Base-by-base conservation (phyloP, 2,888 invertebrate genomes). In the Agonum fuliginosum region DNA sequence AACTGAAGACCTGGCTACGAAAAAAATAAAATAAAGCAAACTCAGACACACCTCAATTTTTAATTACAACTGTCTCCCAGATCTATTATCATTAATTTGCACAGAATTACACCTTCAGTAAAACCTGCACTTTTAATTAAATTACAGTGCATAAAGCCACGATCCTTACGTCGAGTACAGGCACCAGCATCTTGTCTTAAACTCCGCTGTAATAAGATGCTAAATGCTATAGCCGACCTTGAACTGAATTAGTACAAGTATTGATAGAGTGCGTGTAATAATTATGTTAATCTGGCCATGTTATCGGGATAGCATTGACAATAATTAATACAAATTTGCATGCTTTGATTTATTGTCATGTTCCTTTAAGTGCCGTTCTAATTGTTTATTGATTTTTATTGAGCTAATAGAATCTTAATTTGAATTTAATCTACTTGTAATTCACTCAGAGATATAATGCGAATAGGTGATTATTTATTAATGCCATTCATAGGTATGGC, bases 311-410 rank as follows among this genome's bases (percentile, higher is more conserved):
- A 70, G 22, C 70, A 70, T 70, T 70, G 70, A 43, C 70, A 70
- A 70, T 70, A 70, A 70, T 70, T 70, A 70, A 70, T 70, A 43
- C 24, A 43, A 43, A 70, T 70, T 70, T 70, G 70, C 70, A 70
- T 70, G 43, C 20, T 8, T 43, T 70, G 70, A 70, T 70, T 70
- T 70, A 70, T 70, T 70, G 46, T 27, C 58, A 14, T 30, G 24
- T 58, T 24, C 6, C 30, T 58, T 58, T 24, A 58, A 24, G 58
- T 30, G 22, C 58, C 58, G 30, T 58, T 58, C 27, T 70, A 43
- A 41, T 70, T 46, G 24, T 20, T 65, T 65, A 65, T 65, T 65
- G 65, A 34, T 65, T 65, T 46, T 46, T 46, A 46, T 46, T 1
- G 14, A 3, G 46, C 46, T 46, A 46, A 46, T 46, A 46, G 46